phyloP scores from a whole-genome alignment of 2,113 vertebrate species.

The Neotoma lepida region DNA sequence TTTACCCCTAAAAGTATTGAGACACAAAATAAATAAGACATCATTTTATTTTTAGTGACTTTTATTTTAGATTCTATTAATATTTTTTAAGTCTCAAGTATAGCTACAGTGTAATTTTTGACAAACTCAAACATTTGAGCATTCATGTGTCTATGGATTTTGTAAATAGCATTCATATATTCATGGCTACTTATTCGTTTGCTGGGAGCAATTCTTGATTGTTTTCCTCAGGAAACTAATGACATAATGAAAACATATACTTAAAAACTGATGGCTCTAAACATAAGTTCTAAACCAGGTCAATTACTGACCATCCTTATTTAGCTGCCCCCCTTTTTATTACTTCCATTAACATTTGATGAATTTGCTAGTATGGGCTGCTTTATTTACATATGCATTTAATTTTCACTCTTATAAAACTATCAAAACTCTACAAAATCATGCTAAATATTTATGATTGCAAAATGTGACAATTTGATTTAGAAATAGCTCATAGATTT shows the following conservation, averaged over 20 bases:
- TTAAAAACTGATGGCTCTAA: constrained; percentile 41
- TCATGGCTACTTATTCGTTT: constrained; percentile 66
- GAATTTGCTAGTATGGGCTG: constrained; percentile 45
- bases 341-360: constrained; percentile 10
- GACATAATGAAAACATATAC: constrained; percentile 46
- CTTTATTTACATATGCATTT: constrained; percentile 66
- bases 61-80: constrained; percentile 78
- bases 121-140: constrained; percentile 70
- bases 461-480: constrained; percentile 50
- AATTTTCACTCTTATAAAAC: constrained; percentile 49
- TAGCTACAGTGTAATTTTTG: constrained; percentile 60
- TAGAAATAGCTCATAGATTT: constrained; percentile 45
- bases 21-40: constrained; percentile 51
- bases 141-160: constrained; percentile 69
- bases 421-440: constrained; percentile 73
- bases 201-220: constrained; percentile 66
- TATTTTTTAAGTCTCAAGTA: constrained; percentile 54
- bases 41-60: constrained; percentile 59
- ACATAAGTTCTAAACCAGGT: constrained; percentile 20
- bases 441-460: constrained; percentile 46
- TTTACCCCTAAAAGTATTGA: not conserved
- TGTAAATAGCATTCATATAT: constrained; percentile 68
- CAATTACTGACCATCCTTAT: constrained; percentile 33
- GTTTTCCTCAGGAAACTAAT: constrained; percentile 53
- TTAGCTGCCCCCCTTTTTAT: constrained; percentile 17